Percentiles rank a stretch among this genome's conserved stretches.
Conservation (phyloP, 2,888 invertebrate species). For the Gibbula magus region DNA sequence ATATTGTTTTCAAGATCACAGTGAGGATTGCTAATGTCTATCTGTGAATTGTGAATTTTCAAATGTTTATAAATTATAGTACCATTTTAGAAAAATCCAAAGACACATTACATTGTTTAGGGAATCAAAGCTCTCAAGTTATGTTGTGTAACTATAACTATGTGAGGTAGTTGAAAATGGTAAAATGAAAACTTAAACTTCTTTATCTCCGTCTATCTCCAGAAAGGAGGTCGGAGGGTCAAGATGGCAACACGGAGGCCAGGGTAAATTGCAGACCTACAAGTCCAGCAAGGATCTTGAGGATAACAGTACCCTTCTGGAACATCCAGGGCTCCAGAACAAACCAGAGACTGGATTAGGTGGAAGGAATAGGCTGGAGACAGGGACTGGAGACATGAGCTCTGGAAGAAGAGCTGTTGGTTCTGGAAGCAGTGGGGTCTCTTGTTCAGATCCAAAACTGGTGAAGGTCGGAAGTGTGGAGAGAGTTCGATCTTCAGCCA, state of each 20-base stretch:
- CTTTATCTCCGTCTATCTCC: slow-evolving; percentile 26
- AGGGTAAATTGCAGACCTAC: slow-evolving; percentile 60
- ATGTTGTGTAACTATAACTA: no score
- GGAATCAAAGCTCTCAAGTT: no score
- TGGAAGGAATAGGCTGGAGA: background rate
- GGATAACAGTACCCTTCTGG: background rate
- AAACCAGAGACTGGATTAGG: no score
- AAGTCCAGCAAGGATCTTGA: slow-evolving; percentile 51
- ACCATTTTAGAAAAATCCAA: no score
- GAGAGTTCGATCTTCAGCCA: background rate
- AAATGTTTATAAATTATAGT: no score
- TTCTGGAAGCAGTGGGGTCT: background rate
- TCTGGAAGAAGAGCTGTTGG: background rate
- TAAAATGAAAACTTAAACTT: background rate
- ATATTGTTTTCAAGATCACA: no score
- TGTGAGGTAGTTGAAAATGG: no score
- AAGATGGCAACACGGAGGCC: slow-evolving; percentile 64
- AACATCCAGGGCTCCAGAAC: background rate
- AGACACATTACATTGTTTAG: no score
- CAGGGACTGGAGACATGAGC: background rate
- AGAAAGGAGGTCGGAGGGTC: slow-evolving; percentile 64
- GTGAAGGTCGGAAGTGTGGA: background rate
- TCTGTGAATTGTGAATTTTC: no score
- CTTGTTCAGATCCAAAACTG: background rate
- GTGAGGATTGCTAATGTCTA: no score